Evolutionary conservation across 2,888 invertebrate species (phyloP).

Genomic region (Euplexia lucipara): DNA sequence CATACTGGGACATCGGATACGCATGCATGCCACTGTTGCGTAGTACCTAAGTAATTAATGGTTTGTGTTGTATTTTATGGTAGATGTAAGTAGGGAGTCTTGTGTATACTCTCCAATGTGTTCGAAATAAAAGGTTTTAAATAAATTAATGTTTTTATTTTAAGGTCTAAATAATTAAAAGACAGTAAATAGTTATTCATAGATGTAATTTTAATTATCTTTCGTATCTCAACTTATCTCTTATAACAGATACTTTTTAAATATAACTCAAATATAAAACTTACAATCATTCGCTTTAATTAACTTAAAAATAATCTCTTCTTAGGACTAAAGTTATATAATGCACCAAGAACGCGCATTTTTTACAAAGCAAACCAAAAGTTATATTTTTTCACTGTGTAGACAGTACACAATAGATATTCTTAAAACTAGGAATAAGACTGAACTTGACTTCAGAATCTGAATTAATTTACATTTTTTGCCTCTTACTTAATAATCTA

Average conservation of each 20-base stretch:
- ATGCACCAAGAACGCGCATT: conserved; percentile 62
- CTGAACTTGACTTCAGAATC: conserved; percentile 31
- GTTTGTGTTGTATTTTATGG: too few species aligned
- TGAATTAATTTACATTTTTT: conserved; percentile 3
- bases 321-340: conserved; percentile 37
- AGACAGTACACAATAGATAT: conserved; percentile 36
- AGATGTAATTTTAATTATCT: conserved; percentile 56
- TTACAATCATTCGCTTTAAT: conserved; percentile 40
- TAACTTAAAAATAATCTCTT: conserved; percentile 59
- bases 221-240: conserved; percentile 47
- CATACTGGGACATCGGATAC: too few species aligned
- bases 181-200: conserved; percentile 32
- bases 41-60: too few species aligned
- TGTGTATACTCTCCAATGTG: too few species aligned
- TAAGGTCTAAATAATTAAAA: conserved; percentile 8
- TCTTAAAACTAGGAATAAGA: conserved; percentile 40
- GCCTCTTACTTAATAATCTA: conserved; percentile 10
- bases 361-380: conserved; percentile 57
- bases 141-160: too few species aligned
- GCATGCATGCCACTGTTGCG: too few species aligned
- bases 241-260: conserved; percentile 46
- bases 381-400: conserved; percentile 26
- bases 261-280: conserved; percentile 63
- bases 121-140: too few species aligned
- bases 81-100: too few species aligned